These are phyloP conservation scores for Sisyra nigra DNA, from an alignment of 2,888 invertebrate genomes.

Conservation along the genomic window DNA sequence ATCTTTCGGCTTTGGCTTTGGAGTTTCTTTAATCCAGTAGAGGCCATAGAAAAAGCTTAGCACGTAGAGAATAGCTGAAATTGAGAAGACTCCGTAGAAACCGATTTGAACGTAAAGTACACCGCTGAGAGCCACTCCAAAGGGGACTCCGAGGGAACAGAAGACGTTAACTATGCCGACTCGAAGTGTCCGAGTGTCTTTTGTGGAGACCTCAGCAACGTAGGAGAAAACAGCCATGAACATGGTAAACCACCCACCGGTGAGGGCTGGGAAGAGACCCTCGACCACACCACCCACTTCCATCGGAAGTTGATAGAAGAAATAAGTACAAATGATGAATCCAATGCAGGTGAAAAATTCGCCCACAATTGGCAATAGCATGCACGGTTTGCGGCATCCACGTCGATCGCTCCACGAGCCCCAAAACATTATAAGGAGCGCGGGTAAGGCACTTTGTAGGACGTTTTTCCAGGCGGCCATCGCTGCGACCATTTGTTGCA, in stretches of 20 bases:
- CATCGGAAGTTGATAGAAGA: slow-evolving; percentile 34
- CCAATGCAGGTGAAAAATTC: slow-evolving; percentile 33
- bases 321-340: slow-evolving; percentile 34
- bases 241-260: slow-evolving; percentile 68
- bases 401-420: slow-evolving; percentile 45
- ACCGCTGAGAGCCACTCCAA: slow-evolving; percentile 80
- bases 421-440: slow-evolving; percentile 35
- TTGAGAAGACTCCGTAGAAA: slow-evolving; percentile 66
- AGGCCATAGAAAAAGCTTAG: slow-evolving; percentile 60
- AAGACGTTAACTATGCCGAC: slow-evolving; percentile 82
- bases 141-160: slow-evolving; percentile 72
- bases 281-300: slow-evolving; percentile 34
- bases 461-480: slow-evolving; percentile 39
- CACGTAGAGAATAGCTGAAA: slow-evolving; percentile 58
- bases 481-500: slow-evolving; percentile 34
- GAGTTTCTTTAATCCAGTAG: slow-evolving; percentile 53
- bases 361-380: slow-evolving; percentile 36
- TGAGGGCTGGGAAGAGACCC: slow-evolving; percentile 33
- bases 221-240: slow-evolving; percentile 84
- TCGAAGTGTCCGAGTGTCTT: slow-evolving; percentile 66
- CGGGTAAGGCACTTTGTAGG: slow-evolving; percentile 35
- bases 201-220: slow-evolving; percentile 71
- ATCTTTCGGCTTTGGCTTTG: slow-evolving; percentile 29
- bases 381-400: slow-evolving; percentile 37
- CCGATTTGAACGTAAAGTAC: slow-evolving; percentile 60